Percentiles rank a stretch among this genome's conserved stretches.
Evolutionary conservation across 2,797 vertebrate genomes (phyloP).

Genomic region (Bryconaethiops microstoma): DNA sequence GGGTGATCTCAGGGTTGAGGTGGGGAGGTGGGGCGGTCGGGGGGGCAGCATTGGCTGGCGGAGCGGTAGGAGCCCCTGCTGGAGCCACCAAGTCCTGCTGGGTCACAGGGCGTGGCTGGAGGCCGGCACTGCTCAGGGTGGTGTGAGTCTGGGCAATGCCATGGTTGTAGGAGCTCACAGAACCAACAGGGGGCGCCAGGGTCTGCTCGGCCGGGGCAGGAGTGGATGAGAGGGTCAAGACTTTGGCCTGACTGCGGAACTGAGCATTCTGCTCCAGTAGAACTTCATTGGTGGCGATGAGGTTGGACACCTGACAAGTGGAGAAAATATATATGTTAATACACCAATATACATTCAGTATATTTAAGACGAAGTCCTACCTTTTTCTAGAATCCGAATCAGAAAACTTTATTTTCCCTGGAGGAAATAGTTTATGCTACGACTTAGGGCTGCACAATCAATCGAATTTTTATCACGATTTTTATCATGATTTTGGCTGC

Average conservation of each 20-base stretch:
- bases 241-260: constrained; percentile 94
- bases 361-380: too few relatives aligned
- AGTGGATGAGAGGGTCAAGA: constrained; percentile 92
- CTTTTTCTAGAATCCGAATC: too few relatives aligned
- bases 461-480: too few relatives aligned
- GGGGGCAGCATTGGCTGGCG: constrained; percentile 85
- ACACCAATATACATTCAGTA: too few relatives aligned
- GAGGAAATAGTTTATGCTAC: too few relatives aligned
- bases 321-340: neutral
- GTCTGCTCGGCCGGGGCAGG: constrained; percentile 88
- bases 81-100: constrained; percentile 92
- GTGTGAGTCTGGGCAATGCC: constrained; percentile 98
- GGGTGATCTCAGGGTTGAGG: constrained; percentile 92
- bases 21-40: constrained; percentile 83
- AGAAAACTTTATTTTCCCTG: too few relatives aligned
- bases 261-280: constrained; percentile 98
- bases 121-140: constrained; percentile 93
- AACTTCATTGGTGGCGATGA: constrained; percentile 95
- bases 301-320: constrained; percentile 82
- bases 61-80: constrained; percentile 80
- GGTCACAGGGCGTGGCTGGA: constrained; percentile 89
- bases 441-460: too few relatives aligned
- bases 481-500: too few relatives aligned
- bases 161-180: constrained; percentile 94
- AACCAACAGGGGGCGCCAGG: constrained; percentile 86